A percentile compares a stretch with the other conserved stretches of the same genome.
Evolutionary conservation across 2,113 vertebrate genomes (phyloP).

Genomic region (Cettia cetti): DNA sequence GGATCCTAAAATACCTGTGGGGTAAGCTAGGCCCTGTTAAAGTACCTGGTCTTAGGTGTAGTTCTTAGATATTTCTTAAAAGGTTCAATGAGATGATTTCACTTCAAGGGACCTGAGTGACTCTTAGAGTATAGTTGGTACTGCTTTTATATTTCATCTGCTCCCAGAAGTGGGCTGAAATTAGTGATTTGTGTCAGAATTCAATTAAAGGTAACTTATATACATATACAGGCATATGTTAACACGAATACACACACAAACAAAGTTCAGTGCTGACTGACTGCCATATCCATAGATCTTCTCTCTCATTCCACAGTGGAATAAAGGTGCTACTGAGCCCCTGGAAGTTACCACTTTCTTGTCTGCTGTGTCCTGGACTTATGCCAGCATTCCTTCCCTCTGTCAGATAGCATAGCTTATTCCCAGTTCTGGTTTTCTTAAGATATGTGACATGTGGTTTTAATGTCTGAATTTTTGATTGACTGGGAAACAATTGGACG

Average conservation of each 20-base stretch:
- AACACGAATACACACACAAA: rapidly evolving
- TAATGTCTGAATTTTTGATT: background rate
- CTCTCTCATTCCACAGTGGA: background rate
- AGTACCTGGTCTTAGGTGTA: background rate
- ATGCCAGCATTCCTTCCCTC: background rate
- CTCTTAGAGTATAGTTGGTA: background rate
- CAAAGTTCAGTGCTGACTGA: background rate
- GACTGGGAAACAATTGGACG: background rate
- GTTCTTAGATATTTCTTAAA: background rate
- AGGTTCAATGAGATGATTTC: background rate
- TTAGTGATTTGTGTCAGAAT: background rate
- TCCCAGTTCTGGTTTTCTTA: background rate
- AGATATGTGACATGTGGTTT: rapidly evolving
- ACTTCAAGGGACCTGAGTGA: background rate
- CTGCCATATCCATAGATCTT: background rate
- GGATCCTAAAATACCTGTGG: conserved; percentile 82
- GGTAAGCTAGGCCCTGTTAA: conserved; percentile 67
- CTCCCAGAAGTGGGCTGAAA: background rate
- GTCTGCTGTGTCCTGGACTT: background rate
- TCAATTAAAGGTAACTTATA: background rate
- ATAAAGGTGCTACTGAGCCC: background rate
- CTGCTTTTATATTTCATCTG: background rate
- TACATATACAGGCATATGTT: background rate
- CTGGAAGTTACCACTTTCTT: background rate
- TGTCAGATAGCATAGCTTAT: background rate